Evolutionary conservation across 64 coral and sea anemone species (phyloP).

Genomic region (Trachythela sp.): DNA sequence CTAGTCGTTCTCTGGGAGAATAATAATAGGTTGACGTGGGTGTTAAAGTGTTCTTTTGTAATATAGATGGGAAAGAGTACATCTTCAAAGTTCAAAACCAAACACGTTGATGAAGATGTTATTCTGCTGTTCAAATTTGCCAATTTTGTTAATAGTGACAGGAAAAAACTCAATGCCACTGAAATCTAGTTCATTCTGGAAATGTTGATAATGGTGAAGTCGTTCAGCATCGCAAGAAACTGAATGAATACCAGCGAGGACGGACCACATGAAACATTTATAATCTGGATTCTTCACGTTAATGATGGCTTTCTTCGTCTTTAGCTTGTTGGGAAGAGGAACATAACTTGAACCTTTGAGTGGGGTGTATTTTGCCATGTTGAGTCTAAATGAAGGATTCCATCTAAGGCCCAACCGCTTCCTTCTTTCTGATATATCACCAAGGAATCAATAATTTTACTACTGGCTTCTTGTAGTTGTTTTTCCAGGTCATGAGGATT

Average conservation of each 20-base stretch:
- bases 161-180: slow-evolving; percentile 44
- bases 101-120: slow-evolving; percentile 34
- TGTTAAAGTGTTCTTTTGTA: slow-evolving; percentile 12
- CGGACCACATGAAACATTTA: no score
- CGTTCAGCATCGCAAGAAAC: neutral
- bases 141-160: slow-evolving; percentile 16
- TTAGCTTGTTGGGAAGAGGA: slow-evolving; percentile 18
- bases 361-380: neutral
- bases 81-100: slow-evolving; percentile 43
- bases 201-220: neutral
- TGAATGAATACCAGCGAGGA: no score
- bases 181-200: slow-evolving; percentile 38
- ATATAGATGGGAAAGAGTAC: slow-evolving; percentile 35
- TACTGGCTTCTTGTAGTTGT: neutral
- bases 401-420: slow-evolving; percentile 36
- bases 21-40: slow-evolving; percentile 37
- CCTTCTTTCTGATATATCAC: slow-evolving; percentile 37
- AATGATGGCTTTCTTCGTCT: no score
- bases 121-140: slow-evolving; percentile 56
- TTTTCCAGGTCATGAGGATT: slow-evolving; percentile 22
- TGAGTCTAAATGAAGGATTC: slow-evolving; percentile 35
- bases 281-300: no score
- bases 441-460: slow-evolving; percentile 21
- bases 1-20: neutral
- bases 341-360: slow-evolving; percentile 46